Evolutionary conservation across 1,140 invertebrate species (phyloP).

Genomic region (Rhyzopertha dominica): DNA sequence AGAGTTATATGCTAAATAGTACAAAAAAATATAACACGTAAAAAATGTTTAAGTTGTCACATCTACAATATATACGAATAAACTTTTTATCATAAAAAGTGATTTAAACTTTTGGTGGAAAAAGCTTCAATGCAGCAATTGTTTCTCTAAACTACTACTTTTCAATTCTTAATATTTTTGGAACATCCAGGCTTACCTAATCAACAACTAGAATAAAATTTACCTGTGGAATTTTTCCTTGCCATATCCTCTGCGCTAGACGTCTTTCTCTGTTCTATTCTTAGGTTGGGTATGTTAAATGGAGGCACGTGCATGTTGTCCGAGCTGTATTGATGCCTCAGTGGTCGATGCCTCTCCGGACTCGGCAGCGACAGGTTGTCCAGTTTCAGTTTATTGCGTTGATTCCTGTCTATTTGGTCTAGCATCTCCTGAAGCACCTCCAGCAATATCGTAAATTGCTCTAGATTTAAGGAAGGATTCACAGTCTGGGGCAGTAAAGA

Average conservation of each 20-base stretch:
- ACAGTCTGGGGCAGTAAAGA: constrained; percentile 87
- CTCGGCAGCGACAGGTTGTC: constrained; percentile 71
- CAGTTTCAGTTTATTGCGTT: constrained; percentile 76
- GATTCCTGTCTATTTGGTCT: constrained; percentile 83
- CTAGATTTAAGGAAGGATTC: constrained; percentile 82
- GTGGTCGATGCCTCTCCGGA: constrained; percentile 66
- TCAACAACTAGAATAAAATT: constrained; percentile 13
- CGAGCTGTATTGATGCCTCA: constrained; percentile 78
- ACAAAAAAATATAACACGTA: too few species aligned
- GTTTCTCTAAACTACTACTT: too few species aligned
- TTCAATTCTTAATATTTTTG: too few species aligned
- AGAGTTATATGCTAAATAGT: too few species aligned
- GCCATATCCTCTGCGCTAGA: constrained; percentile 85
- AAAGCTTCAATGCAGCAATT: too few species aligned
- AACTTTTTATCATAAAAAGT: too few species aligned
- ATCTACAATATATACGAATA: too few species aligned
- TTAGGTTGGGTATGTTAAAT: constrained; percentile 79
- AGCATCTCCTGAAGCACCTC: constrained; percentile 93
- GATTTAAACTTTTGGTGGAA: too few species aligned
- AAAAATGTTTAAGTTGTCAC: too few species aligned
- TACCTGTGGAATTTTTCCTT: constrained; percentile 73
- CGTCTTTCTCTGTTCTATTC: constrained; percentile 79
- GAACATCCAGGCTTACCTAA: background rate
- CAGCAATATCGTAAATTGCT: constrained; percentile 82
- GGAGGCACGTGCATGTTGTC: constrained; percentile 80